Evolutionary conservation across 2,888 invertebrate genomes (phyloP), one percentile per base, ranked within the genome.

Genomic region (Adelphocoris suturalis): DNA sequence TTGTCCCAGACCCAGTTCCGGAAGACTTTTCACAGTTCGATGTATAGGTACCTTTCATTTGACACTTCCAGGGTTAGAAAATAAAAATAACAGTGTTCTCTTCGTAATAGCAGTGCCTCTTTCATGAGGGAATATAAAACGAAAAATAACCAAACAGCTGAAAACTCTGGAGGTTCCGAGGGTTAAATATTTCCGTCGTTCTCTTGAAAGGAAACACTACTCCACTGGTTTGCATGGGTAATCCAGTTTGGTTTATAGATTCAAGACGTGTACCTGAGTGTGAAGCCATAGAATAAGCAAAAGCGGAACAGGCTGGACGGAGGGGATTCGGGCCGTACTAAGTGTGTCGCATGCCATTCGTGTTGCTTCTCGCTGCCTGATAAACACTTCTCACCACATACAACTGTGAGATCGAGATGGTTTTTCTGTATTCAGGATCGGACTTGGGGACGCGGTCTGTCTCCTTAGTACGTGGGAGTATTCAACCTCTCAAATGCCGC

Each of bases 301-400:
- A n/a, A 75, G 46, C 78, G 78, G 78, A 80, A 80, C 78, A 46
- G 37, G 47, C 27, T 14, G 78, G 19, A 28, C 37, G 78, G 19
- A 75, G n/a, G 76, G 19, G 76, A 23, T 9, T 16, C 23, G 37
- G 46, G 37, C 13, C 37, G 47, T 37, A 80, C 46, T 37, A 80
- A 80, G 78, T 80, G 78, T 80, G 78, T 80, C 78, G 78, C 78
- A 78, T 23, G 78, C 28, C 37, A 4, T 16, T 12, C 28, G 78
- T 80, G 78, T 37, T 19, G 46, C 27, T 16, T 80, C 47, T 47
- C n/a, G 1, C 78, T 80, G 78, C 78, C 19, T 80, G 37, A 80
- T 80, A 80, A 80, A 80, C 46, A 46, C 78, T 80, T 80, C 46
- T 11, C 78, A n/a, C 7, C 75, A 75, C 78, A 80, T 80, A 80